A percentile compares a stretch with the other conserved stretches of the same genome.
phyloP scores from a whole-genome alignment of 1,140 invertebrate species.

The Panagrolaimus sp. region DNA sequence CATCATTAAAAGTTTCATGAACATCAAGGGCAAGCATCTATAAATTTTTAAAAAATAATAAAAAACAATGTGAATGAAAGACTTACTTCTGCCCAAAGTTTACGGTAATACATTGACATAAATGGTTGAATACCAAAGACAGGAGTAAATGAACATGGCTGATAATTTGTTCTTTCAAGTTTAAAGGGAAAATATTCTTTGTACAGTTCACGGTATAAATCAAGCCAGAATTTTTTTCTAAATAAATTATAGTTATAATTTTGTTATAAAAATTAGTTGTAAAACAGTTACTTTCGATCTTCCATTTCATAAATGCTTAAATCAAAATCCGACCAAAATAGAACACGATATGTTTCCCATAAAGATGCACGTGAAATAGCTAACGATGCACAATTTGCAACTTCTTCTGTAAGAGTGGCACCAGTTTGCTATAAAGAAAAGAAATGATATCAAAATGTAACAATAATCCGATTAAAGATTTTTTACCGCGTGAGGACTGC shows the following conservation, averaged over 20 bases:
- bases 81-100: slow-evolving; percentile 41
- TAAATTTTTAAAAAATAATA: slow-evolving; percentile 12
- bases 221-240: slow-evolving; percentile 56
- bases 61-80: neutral
- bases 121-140: slow-evolving; percentile 47
- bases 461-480: neutral
- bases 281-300: slow-evolving; percentile 43
- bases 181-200: slow-evolving; percentile 56
- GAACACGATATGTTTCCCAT: slow-evolving; percentile 53
- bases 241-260: slow-evolving; percentile 14
- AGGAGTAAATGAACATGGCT: slow-evolving; percentile 57
- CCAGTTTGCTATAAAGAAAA: slow-evolving; percentile 40
- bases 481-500: slow-evolving; percentile 47
- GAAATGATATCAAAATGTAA: slow-evolving; percentile 2
- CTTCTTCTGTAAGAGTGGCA: slow-evolving; percentile 35
- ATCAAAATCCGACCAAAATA: slow-evolving; percentile 57
- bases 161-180: slow-evolving; percentile 45
- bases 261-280: neutral
- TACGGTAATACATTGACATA: slow-evolving; percentile 52
- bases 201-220: slow-evolving; percentile 52
- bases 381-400: slow-evolving; percentile 33
- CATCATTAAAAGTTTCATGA: slow-evolving; percentile 51
- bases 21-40: slow-evolving; percentile 56
- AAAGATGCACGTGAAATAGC: slow-evolving; percentile 40
- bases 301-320: slow-evolving; percentile 55